Evolutionary conservation across 2,888 invertebrate species (phyloP), one percentile per base, ranked within the genome.

Genomic region (Meliscaeva auricollis): DNA sequence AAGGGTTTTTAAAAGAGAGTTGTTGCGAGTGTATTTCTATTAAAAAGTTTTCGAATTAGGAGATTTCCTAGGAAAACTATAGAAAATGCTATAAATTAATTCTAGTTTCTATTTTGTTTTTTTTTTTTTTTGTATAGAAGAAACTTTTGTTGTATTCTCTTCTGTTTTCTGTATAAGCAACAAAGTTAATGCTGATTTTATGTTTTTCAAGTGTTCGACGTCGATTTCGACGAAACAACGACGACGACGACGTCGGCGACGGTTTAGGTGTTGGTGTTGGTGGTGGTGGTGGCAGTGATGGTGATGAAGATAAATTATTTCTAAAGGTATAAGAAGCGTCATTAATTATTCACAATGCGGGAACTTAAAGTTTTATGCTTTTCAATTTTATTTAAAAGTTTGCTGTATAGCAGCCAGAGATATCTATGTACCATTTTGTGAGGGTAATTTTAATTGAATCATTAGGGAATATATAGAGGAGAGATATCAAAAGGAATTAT

Each of bases 221-320:
- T 35, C 13, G 35, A 58, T 38, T 6, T 38, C 11, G 11, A 9
- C 9, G 11, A 44, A n/a, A n/a, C n/a, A n/a, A n/a, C n/a, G n/a
- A n/a, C n/a, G n/a, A n/a, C n/a, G n/a, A n/a, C n/a, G n/a, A 44
- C 5, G 6, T 35, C 35, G 6, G 7, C 9, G 35, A 35, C n/a
- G 7, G 15, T 32, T 32, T 15, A 5, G 32, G 9, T 38, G 20
- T 20, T 38, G n/a, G n/a, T 13, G 35, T 11, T 17, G 2, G 8
- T 2, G n/a, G 0, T 54, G n/a, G 54, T 30, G 50, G 3, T 32
- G 38, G 58, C 20, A 13, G 13, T 4, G 20, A 11, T 20, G 8
- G 32, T 56, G 74, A 50, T 46, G 60, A 50, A 56, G 83, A 84
- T 84, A 79, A 79, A 84, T 84, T 74, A 79, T 84, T 79, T 74